Conservation (phyloP, 2,113 vertebrate genomes). For the Gopherus flavomarginatus region DNA sequence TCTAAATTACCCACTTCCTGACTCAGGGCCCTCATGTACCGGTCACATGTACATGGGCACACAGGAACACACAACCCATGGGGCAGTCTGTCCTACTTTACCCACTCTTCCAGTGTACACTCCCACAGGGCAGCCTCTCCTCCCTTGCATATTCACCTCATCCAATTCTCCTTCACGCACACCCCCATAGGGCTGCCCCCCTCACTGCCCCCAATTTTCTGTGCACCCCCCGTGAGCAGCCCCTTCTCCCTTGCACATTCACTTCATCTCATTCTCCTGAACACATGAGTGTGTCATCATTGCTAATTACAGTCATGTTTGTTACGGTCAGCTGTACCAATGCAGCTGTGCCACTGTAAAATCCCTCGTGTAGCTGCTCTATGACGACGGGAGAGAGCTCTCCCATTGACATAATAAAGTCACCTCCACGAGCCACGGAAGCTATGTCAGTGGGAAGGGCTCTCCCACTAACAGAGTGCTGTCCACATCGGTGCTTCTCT, state of each 20-base stretch:
- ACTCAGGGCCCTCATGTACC: not conserved
- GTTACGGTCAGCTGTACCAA: too few species aligned
- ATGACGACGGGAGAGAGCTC: too few species aligned
- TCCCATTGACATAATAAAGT: too few species aligned
- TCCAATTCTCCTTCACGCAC: not conserved
- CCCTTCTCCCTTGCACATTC: not conserved
- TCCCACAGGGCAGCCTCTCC: not conserved
- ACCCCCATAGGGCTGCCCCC: too few species aligned
- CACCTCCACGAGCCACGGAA: too few species aligned
- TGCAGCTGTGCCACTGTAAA: too few species aligned
- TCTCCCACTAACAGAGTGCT: too few species aligned
- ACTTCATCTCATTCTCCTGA: not conserved
- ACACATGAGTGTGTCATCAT: not conserved
- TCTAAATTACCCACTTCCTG: constrained; percentile 34
- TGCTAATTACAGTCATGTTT: not conserved
- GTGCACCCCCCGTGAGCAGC: not conserved
- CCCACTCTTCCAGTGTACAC: not conserved
- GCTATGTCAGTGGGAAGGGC: too few species aligned
- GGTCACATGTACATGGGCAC: not conserved
- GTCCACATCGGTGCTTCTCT: too few species aligned
- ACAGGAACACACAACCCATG: not conserved
- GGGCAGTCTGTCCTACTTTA: not conserved
- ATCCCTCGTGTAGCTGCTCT: too few species aligned
- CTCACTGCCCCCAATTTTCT: not conserved
- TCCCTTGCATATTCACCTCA: not conserved